These are phyloP conservation scores for Cyclophora punctaria DNA, from an alignment of 2,888 invertebrate genomes.

Conservation along the genomic window DNA sequence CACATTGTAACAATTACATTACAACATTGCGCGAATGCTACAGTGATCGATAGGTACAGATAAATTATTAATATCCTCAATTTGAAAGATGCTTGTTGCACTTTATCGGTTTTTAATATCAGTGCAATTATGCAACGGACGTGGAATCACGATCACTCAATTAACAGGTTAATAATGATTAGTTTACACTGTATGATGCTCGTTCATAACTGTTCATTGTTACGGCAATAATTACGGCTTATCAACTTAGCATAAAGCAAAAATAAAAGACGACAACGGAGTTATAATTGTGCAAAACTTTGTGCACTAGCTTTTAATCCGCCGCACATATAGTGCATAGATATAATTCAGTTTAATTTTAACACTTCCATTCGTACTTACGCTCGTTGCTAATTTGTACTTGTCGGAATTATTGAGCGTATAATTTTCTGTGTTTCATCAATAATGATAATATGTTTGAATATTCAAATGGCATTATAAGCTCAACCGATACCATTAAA, in stretches of 20 bases:
- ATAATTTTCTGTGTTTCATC: too few relatives aligned
- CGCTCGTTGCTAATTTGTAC: too few relatives aligned
- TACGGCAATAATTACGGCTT: not conserved
- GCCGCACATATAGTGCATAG: too few relatives aligned
- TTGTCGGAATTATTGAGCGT: too few relatives aligned
- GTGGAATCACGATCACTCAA: slow-evolving; percentile 3
- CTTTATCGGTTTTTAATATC: slow-evolving; percentile 50
- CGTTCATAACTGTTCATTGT: not conserved
- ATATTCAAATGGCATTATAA: slow-evolving; percentile 30
- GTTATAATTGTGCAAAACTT: too few relatives aligned
- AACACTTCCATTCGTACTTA: too few relatives aligned
- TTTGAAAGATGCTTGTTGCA: slow-evolving; percentile 40
- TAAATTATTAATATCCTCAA: slow-evolving; percentile 47
- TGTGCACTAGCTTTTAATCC: too few relatives aligned
- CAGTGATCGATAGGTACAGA: slow-evolving; percentile 20
- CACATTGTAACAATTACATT: not conserved
- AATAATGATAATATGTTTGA: slow-evolving; percentile 31
- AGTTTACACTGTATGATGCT: not conserved
- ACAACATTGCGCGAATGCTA: not conserved
- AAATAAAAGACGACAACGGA: too few relatives aligned
- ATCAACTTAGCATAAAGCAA: too few relatives aligned
- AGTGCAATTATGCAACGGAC: slow-evolving; percentile 36
- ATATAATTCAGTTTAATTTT: too few relatives aligned
- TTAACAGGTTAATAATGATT: too few relatives aligned
- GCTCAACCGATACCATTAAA: slow-evolving; percentile 30